Percentiles rank a stretch among this genome's conserved stretches.
These are phyloP conservation scores for Semicossyphus pulcher DNA, from an alignment of 2,113 vertebrate genomes.

Conservation along the genomic window DNA sequence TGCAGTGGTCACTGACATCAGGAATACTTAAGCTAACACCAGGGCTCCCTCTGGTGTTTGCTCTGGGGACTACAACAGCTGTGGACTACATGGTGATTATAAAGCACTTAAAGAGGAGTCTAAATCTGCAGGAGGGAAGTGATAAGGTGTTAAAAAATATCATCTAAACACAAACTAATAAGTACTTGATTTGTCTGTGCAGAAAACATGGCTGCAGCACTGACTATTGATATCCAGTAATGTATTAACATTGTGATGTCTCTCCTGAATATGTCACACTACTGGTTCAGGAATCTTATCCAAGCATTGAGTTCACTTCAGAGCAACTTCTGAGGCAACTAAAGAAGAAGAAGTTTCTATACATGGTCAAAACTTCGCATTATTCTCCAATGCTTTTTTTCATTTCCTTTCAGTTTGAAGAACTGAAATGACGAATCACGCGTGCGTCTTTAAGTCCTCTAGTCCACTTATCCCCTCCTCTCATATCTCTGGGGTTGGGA, in stretches of 20 bases:
- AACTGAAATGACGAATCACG: background rate
- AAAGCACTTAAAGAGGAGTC: too few relatives aligned
- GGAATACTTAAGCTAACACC: background rate
- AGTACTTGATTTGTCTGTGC: too few relatives aligned
- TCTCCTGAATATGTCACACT: too few relatives aligned
- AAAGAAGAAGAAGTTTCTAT: background rate
- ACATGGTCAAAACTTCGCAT: background rate
- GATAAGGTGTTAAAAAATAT: too few relatives aligned
- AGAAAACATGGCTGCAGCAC: too few relatives aligned
- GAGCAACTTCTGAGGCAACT: background rate
- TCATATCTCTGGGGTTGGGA: slow-evolving; percentile 18
- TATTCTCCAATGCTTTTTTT: background rate
- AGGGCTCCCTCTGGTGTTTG: slow-evolving; percentile 58
- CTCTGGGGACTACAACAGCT: background rate
- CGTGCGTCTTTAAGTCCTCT: background rate
- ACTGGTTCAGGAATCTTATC: too few relatives aligned
- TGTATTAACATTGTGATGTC: too few relatives aligned
- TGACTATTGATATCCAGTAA: too few relatives aligned
- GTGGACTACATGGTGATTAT: too few relatives aligned
- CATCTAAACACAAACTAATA: too few relatives aligned
- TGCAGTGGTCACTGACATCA: slow-evolving; percentile 16
- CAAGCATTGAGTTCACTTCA: too few relatives aligned
- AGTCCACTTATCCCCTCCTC: slow-evolving; percentile 5
- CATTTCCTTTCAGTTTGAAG: background rate
- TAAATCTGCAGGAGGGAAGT: background rate